Percentiles rank a stretch among this genome's conserved stretches.
Conservation (phyloP, 2,113 vertebrate species). For the Oreochromis tanganicae region DNA sequence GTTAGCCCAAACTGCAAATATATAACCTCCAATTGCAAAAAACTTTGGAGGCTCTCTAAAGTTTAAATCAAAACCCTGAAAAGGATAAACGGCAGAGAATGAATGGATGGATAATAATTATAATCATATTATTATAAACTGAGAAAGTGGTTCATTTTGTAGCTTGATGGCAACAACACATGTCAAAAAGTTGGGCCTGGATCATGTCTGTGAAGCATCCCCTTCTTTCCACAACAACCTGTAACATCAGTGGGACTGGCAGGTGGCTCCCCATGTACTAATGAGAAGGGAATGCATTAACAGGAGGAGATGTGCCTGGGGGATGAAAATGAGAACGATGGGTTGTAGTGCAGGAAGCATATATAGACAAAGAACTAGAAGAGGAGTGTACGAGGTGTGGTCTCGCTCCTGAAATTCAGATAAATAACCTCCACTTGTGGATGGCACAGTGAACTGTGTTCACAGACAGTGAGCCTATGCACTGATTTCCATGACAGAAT, state of each 20-base stretch:
- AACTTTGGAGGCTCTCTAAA: not conserved
- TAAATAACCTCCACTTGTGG: not conserved
- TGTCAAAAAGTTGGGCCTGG: not conserved
- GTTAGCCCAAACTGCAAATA: not conserved
- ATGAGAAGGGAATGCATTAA: not conserved
- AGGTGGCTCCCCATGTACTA: not conserved
- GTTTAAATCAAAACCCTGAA: not conserved
- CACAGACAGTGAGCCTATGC: not conserved
- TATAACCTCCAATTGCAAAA: not conserved
- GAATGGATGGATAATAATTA: not conserved
- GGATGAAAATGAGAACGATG: rapidly evolving
- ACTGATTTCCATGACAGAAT: not conserved
- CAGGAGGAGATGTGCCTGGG: not conserved
- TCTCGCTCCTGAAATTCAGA: not conserved
- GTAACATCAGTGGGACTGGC: not conserved
- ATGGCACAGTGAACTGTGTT: not conserved
- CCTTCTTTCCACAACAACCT: not conserved
- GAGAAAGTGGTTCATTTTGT: not conserved
- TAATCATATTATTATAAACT: not conserved
- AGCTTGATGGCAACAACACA: not conserved
- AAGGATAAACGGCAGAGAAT: rapidly evolving
- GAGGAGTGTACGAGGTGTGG: not conserved
- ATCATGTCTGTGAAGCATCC: not conserved
- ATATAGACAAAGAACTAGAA: not conserved
- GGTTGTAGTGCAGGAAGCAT: not conserved